Evolutionary conservation across 2,888 invertebrate species (phyloP).

Genomic region (Agriopis leucophaearia): DNA sequence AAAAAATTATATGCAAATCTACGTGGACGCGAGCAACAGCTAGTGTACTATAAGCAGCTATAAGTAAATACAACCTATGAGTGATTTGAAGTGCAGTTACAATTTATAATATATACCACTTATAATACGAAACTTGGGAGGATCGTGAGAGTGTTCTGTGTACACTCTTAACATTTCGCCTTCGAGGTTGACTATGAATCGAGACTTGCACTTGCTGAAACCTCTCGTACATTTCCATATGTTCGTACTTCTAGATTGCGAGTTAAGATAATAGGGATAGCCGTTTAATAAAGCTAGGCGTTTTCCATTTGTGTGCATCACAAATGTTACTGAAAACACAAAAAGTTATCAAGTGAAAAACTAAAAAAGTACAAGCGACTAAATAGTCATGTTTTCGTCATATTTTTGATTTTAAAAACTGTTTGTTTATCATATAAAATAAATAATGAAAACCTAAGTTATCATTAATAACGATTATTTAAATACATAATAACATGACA

Average conservation of each 20-base stretch:
- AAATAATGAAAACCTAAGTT: too few relatives aligned
- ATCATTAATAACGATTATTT: too few relatives aligned
- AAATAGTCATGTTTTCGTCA: too few relatives aligned
- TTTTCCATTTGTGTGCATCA: background rate
- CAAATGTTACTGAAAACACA: constrained; percentile 1
- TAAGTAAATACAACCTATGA: background rate
- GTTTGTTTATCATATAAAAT: too few relatives aligned
- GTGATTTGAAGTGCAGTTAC: background rate
- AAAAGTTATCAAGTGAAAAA: background rate
- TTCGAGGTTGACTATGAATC: constrained; percentile 31
- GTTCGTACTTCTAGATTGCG: background rate
- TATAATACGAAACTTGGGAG: background rate
- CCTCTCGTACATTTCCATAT: background rate
- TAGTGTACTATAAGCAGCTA: background rate
- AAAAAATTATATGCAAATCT: too few relatives aligned
- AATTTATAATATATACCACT: background rate
- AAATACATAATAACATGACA: too few relatives aligned
- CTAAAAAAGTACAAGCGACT: too few relatives aligned
- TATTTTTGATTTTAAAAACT: too few relatives aligned
- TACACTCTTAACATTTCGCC: background rate
- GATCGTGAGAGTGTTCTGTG: background rate
- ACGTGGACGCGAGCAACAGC: too few relatives aligned
- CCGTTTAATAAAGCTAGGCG: background rate
- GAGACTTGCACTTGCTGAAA: background rate
- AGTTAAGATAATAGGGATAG: background rate